Base-by-base conservation (phyloP, 2,888 invertebrate genomes). In the Phragmatobia fuliginosa region DNA sequence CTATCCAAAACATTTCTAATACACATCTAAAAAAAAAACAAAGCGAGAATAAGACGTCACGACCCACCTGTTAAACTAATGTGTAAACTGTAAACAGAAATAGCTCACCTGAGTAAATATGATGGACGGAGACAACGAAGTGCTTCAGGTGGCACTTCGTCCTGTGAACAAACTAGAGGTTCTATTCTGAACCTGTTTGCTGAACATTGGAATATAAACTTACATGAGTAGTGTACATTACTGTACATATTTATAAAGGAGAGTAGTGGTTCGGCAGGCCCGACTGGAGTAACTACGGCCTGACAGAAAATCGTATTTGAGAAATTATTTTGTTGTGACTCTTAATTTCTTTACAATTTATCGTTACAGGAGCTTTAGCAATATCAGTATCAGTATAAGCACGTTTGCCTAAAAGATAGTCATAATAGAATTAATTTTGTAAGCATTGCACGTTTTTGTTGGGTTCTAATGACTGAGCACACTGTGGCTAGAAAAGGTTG, bases 31-130 rank as follows among this genome's bases (percentile, higher is more conserved):
- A n/a, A 45, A n/a, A 33, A 21, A 70, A 75, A 73, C 67, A 68
- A 68, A 68, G 41, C 36, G 36, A 38, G 66, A 72, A 38, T 5
- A 41, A 78, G 72, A 67, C 79, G 81, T 79, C 84, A 87, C 80
- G 81, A 83, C 70, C 77, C 78, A 79, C 73, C 83, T 80, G 87
- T 86, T 88, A 86, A 85, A 81, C 78, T 73, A 61, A 76, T 74
- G 74, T 73, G 49, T 74, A 85, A 87, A 87, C 80, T 87, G 36
- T 28, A 62, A 61, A 72, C 73, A 67, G 75, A 76, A 73, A 79
- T 74, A 69, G 65, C 77, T 79, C 88, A 88, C 84, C 88, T 88
- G 88, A 72, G 67, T 77, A 86, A 87, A 88, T 78, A 85, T 52
- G 62, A 67, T 11, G 16, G 56, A 56, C 52, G 64, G 66, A 59